These are phyloP conservation scores for Andrena flavipes DNA, from an alignment of 2,888 invertebrate species.

Conservation along the genomic window DNA sequence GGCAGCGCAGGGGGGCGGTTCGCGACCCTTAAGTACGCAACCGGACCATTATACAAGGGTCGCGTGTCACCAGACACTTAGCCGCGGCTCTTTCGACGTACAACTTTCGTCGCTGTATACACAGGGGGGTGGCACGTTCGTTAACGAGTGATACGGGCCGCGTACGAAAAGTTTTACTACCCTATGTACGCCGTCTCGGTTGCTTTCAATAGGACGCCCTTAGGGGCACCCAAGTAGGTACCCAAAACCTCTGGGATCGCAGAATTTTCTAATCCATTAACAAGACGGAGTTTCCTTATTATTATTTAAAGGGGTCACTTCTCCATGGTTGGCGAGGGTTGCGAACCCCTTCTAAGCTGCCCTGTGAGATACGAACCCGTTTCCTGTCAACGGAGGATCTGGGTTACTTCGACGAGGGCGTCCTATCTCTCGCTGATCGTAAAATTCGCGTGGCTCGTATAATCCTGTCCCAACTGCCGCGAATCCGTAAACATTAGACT, in stretches of 20 bases:
- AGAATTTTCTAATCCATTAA: neutral
- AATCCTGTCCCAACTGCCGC: constrained; percentile 44
- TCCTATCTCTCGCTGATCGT: constrained; percentile 30
- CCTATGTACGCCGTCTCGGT: neutral
- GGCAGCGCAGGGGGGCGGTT: constrained; percentile 12
- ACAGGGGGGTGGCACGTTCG: constrained; percentile 37
- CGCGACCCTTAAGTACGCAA: constrained; percentile 51
- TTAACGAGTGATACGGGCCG: constrained; percentile 56
- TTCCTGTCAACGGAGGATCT: constrained; percentile 22
- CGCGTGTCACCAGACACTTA: constrained; percentile 79
- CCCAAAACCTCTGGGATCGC: neutral
- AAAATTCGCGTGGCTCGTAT: constrained; percentile 50
- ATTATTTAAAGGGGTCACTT: neutral
- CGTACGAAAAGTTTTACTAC: constrained; percentile 47
- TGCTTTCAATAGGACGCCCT: constrained; percentile 18
- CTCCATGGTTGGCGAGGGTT: neutral
- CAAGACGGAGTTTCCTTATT: neutral
- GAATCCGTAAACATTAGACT: constrained; percentile 58
- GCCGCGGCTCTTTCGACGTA: constrained; percentile 55
- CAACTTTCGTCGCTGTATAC: constrained; percentile 50
- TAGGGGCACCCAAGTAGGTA: neutral
- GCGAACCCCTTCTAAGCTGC: neutral
- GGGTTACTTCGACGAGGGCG: constrained; percentile 16
- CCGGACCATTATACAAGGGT: constrained; percentile 71
- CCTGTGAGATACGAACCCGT: neutral